Evolutionary conservation across 2,113 vertebrate genomes (phyloP).

Genomic region (Clarias macrocephalus): DNA sequence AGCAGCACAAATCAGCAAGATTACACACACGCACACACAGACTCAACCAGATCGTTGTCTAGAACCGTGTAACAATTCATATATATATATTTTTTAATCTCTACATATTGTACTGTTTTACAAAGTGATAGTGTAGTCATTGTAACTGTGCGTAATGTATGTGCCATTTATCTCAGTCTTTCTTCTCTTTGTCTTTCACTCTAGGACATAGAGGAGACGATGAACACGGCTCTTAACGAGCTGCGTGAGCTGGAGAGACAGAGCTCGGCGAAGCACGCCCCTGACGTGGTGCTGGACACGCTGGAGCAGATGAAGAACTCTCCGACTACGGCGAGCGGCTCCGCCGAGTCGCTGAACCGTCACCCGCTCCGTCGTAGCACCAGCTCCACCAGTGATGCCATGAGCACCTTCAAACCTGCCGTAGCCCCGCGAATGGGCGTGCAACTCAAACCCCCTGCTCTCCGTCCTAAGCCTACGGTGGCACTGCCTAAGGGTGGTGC

Average conservation of each 20-base stretch:
- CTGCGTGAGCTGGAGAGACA: constrained; percentile 94
- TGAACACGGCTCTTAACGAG: constrained; percentile 97
- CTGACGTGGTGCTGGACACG: constrained; percentile 95
- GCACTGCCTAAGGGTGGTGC: constrained; percentile 85
- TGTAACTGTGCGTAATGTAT: neutral
- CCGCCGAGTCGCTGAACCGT: constrained; percentile 86
- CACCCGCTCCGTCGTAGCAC: constrained; percentile 85
- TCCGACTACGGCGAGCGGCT: constrained; percentile 76
- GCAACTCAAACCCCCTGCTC: constrained; percentile 91
- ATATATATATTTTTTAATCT: neutral
- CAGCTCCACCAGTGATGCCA: constrained; percentile 89
- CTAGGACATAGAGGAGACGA: constrained; percentile 97
- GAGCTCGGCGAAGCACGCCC: constrained; percentile 92
- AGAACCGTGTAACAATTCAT: neutral
- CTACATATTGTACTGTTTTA: neutral
- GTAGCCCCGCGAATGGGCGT: constrained; percentile 94
- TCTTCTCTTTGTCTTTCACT: constrained; percentile 1
- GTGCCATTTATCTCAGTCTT: neutral
- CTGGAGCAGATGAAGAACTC: constrained; percentile 86
- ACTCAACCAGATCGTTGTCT: neutral
- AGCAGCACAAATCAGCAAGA: neutral
- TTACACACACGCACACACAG: neutral
- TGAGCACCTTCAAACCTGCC: constrained; percentile 96
- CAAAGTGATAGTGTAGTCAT: neutral
- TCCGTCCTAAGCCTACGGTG: constrained; percentile 93